Evolutionary conservation across 2,797 vertebrate genomes (phyloP).

Genomic region (Muraenolepis orangiensis): DNA sequence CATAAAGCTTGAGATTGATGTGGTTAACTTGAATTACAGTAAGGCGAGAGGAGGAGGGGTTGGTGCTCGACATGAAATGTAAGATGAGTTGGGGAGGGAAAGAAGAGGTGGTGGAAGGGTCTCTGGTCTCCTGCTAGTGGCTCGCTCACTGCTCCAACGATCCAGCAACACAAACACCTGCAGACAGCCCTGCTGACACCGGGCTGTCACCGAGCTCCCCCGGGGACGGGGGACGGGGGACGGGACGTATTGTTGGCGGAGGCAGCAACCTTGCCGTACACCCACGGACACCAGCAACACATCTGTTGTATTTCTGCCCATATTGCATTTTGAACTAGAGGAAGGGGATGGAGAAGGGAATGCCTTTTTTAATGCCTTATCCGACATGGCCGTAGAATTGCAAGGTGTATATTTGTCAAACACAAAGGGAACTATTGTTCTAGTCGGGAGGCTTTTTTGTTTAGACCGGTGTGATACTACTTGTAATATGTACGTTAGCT

Average conservation of each 20-base stretch:
- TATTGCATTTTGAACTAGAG: neutral
- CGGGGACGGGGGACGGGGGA: neutral
- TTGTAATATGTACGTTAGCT: neutral
- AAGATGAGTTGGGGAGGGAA: slow-evolving; percentile 18
- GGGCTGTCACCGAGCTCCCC: neutral
- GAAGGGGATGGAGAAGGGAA: too few species aligned
- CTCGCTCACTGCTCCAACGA: neutral
- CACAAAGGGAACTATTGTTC: neutral
- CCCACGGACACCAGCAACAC: neutral
- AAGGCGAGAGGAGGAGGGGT: neutral
- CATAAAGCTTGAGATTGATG: slow-evolving; percentile 35
- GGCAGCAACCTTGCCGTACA: neutral
- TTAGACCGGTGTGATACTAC: neutral
- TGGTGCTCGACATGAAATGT: slow-evolving; percentile 15
- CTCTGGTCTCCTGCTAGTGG: neutral
- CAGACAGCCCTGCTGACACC: neutral
- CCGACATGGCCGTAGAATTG: neutral
- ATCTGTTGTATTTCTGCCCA: neutral
- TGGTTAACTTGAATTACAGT: slow-evolving; percentile 32
- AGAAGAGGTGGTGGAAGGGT: neutral
- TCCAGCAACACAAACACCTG: neutral
- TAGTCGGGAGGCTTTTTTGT: neutral
- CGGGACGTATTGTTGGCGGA: neutral
- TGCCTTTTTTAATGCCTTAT: neutral
- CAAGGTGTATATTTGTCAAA: neutral